Conservation (phyloP, 2,888 invertebrate genomes). For the Aspidiotus rigidus region DNA sequence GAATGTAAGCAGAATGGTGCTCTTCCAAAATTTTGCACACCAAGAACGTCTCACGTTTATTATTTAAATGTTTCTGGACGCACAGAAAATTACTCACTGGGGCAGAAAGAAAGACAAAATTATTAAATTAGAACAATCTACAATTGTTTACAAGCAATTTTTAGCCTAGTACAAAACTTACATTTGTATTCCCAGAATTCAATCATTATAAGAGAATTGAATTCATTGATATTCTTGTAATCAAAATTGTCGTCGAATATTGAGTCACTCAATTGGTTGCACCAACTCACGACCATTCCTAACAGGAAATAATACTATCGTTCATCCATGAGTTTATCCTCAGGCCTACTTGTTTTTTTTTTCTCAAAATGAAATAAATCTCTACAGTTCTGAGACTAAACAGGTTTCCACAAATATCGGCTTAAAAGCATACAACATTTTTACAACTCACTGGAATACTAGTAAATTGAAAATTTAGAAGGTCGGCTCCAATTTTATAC, state of each 20-base stretch:
- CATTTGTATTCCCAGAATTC: conserved; percentile 22
- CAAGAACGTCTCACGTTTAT: not conserved
- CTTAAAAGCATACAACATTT: too few species aligned
- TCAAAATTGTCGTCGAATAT: conserved; percentile 18
- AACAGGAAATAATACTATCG: too few species aligned
- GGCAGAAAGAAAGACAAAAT: not conserved
- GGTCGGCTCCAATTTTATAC: not conserved
- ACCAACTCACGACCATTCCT: conserved; percentile 12
- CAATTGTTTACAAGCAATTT: not conserved
- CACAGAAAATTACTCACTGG: conserved; percentile 11
- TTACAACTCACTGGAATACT: too few species aligned
- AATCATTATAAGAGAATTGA: not conserved
- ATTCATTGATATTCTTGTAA: conserved; percentile 10
- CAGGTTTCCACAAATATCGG: too few species aligned
- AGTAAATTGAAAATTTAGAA: not conserved
- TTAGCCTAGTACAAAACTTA: conserved; percentile 1
- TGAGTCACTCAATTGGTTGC: conserved; percentile 11
- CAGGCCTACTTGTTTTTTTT: too few species aligned
- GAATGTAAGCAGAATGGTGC: conserved; percentile 9
- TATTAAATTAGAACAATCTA: not conserved
- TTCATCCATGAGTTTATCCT: too few species aligned
- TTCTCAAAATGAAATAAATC: too few species aligned
- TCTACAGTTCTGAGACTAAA: too few species aligned
- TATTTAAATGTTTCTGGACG: conserved; percentile 3
- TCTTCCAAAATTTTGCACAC: conserved; percentile 13